These are phyloP conservation scores for Perithous albicinctus DNA, from an alignment of 2,888 invertebrate species.

Conservation along the genomic window DNA sequence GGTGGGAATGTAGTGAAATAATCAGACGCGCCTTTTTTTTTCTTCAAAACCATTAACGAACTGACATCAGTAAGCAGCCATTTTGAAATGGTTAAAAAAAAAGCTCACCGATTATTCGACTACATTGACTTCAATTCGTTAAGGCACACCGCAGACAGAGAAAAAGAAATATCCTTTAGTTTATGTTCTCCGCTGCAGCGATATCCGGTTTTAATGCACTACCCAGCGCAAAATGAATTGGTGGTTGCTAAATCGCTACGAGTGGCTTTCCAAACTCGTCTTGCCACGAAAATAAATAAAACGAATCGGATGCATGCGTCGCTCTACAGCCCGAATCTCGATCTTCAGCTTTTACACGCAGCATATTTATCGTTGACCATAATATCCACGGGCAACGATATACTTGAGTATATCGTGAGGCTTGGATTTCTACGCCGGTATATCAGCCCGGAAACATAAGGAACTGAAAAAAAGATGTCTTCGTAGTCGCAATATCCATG, in stretches of 20 bases:
- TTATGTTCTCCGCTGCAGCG: neutral
- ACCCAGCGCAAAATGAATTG: neutral
- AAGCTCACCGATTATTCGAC: constrained; percentile 13
- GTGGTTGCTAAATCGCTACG: neutral
- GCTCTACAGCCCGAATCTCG: neutral
- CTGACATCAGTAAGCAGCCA: no score
- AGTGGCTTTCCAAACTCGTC: no score
- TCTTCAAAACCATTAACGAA: neutral
- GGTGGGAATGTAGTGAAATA: constrained; percentile 18
- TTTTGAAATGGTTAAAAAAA: no score
- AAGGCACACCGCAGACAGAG: neutral
- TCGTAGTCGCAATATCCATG: constrained; percentile 37
- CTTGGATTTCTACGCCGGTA: neutral
- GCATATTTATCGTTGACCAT: constrained; percentile 23
- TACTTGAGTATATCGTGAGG: constrained; percentile 6
- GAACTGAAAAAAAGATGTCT: constrained; percentile 4
- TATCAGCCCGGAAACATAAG: constrained; percentile 11
- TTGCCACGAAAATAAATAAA: constrained; percentile 20
- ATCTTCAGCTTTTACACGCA: constrained; percentile 16
- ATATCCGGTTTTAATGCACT: neutral
- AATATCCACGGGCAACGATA: constrained; percentile 24
- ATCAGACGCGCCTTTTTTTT: constrained; percentile 1
- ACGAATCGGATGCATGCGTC: constrained; percentile 7
- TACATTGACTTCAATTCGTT: constrained; percentile 2
- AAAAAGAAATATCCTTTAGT: neutral